phyloP scores from a whole-genome alignment of 2,113 vertebrate species.

The Phalacrocorax pelagicus region DNA sequence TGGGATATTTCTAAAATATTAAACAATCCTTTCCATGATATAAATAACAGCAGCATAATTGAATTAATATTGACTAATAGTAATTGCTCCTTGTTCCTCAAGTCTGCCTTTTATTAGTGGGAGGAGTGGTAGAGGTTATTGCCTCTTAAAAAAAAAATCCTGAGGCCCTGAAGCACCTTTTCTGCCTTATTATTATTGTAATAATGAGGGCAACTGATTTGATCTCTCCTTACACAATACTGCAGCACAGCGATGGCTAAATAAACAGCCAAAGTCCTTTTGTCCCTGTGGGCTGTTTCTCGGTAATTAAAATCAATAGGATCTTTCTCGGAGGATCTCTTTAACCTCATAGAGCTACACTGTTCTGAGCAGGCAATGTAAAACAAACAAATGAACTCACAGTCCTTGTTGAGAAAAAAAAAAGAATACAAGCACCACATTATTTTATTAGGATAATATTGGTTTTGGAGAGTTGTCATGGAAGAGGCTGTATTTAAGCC shows the following conservation, averaged over 20 bases:
- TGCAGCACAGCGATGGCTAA: conserved; percentile 82
- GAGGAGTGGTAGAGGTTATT: conserved; percentile 70
- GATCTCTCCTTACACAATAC: conserved; percentile 92
- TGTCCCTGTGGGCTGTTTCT: conserved; percentile 92
- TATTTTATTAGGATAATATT: conserved; percentile 49
- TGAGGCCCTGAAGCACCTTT: conserved; percentile 80
- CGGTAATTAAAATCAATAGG: conserved; percentile 99
- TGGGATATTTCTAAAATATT: conserved; percentile 57
- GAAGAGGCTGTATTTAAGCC: background rate
- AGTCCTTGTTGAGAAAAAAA: background rate
- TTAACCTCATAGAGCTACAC: conserved; percentile 77
- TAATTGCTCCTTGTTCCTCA: conserved; percentile 78
- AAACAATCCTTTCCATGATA: conserved; percentile 56
- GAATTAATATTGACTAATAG: conserved; percentile 81
- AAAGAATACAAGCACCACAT: background rate
- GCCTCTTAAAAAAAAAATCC: conserved; percentile 62
- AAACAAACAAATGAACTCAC: conserved; percentile 70
- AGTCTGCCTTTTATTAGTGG: conserved; percentile 56
- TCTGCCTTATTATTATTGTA: conserved; percentile 90
- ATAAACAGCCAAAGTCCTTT: conserved; percentile 93
- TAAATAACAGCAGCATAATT: conserved; percentile 76
- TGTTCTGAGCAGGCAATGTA: conserved; percentile 60
- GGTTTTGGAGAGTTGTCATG: background rate
- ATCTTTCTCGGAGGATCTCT: conserved; percentile 87
- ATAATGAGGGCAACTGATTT: conserved; percentile 93